Evolutionary conservation across 37 sponge, comb jelly and placozoan species (phyloP).

Genomic region (Amphimedon queenslandica): DNA sequence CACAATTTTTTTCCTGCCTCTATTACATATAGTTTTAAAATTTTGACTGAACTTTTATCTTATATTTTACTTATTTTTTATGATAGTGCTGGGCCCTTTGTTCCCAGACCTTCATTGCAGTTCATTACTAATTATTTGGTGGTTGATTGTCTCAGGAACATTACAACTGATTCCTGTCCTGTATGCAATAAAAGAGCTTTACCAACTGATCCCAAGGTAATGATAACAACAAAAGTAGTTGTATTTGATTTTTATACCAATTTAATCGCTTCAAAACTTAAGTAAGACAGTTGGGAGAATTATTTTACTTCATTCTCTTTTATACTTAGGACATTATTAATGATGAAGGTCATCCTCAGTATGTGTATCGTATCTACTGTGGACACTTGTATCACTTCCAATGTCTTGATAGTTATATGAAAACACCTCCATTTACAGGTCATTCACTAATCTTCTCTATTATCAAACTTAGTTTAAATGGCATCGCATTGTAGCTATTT

Average conservation of each 20-base stretch:
- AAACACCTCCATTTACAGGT: conserved; percentile 91
- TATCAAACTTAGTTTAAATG: conserved; percentile 30
- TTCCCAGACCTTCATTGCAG: conserved; percentile 73
- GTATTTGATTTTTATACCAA: no score
- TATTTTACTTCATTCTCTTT: background rate
- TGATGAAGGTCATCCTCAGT: conserved; percentile 40
- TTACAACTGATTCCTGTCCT: conserved; percentile 68
- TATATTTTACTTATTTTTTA: no score
- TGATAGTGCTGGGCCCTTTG: conserved; percentile 68
- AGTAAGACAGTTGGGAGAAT: no score
- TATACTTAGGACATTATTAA: conserved; percentile 31
- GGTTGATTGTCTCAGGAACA: conserved; percentile 52
- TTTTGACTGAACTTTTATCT: no score
- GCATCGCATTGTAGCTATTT: no score
- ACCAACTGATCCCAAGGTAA: conserved; percentile 66
- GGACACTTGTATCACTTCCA: conserved; percentile 79
- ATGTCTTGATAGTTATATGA: conserved; percentile 85
- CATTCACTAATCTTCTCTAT: background rate
- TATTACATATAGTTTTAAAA: no score
- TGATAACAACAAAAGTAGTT: no score
- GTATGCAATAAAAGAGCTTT: conserved; percentile 68
- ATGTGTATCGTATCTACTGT: conserved; percentile 83
- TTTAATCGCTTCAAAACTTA: no score
- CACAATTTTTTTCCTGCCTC: no score
- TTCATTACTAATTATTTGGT: conserved; percentile 65